Evolutionary conservation across 1,140 invertebrate genomes (phyloP), one percentile per base, ranked within the genome.

Genomic region (Aphelenchoides besseyi): DNA sequence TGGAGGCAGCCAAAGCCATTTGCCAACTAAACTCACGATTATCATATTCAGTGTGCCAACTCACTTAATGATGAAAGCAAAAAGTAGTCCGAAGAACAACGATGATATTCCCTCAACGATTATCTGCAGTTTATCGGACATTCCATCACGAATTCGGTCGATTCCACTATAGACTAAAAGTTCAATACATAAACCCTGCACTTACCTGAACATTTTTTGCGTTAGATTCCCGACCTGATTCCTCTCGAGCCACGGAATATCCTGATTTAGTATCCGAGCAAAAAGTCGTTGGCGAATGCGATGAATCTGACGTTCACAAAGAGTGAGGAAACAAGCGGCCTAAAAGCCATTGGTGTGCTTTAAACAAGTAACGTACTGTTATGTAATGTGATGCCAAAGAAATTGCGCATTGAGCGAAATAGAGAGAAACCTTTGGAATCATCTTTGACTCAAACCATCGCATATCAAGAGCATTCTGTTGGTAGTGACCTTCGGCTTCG

Each of bases 131-230:
- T 72, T 72, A 53, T 72, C 71, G 3, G n/a, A 28, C 1, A 41
- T 74, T 23, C 71, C 71, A 37, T 74, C 72, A 74, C 54, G 26
- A 32, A 72, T 72, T 23, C 57, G 71, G 41, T 72, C 71, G 29
- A 72, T 73, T 23, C 64, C 64, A 16, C 70, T 71, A 29, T 8
- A 67, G 41, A 55, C 16, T n/a, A 16, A 48, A 35, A 68, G 16
- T 23, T 29, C 9, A 64, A 33, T 69, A 23, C 0, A 9, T 2
- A 23, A 5, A 0, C 8, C 3, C 3, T 64, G 23, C 8, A 70
- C 62, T 37, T 70, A 69, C 61, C 64, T 18, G 23, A 30, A 41
- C 64, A 71, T 70, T 48, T 69, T 71, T n/a, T 69, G 63, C 8
- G 70, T 71, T 12, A 71, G 33, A 5, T 26, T 23, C 8, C 70